Percentiles rank a stretch among this genome's conserved stretches.
Evolutionary conservation across 1,140 invertebrate species (phyloP).

Genomic region (Trissolcus basalis): DNA sequence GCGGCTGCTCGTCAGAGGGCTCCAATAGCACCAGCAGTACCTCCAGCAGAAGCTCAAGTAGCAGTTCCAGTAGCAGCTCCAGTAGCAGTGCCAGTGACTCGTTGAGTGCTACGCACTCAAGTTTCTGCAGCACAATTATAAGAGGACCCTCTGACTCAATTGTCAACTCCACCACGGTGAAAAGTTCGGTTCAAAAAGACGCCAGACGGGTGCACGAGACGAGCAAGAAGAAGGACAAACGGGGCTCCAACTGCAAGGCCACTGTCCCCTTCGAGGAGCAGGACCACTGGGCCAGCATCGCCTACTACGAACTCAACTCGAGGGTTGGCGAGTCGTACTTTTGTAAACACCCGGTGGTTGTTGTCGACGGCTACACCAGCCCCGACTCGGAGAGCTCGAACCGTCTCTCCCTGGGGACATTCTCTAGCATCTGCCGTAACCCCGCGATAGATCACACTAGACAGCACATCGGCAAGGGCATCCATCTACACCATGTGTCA

Average conservation of each 20-base stretch:
- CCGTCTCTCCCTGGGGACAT: slow-evolving; percentile 93
- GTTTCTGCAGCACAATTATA: neutral
- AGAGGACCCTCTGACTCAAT: too few species aligned
- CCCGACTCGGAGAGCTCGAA: slow-evolving; percentile 91
- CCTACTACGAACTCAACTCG: slow-evolving; percentile 96
- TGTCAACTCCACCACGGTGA: too few species aligned
- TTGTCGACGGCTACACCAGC: slow-evolving; percentile 97
- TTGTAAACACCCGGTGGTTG: slow-evolving; percentile 90
- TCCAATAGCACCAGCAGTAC: neutral
- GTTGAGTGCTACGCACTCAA: neutral
- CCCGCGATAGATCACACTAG: slow-evolving; percentile 97
- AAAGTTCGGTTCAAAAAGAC: slow-evolving; percentile 73
- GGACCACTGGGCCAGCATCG: slow-evolving; percentile 94
- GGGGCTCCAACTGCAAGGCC: slow-evolving; percentile 79
- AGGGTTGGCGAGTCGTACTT: slow-evolving; percentile 96
- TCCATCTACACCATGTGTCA: slow-evolving; percentile 97
- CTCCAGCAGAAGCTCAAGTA: neutral
- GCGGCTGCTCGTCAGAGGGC: slow-evolving; percentile 3
- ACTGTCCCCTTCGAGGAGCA: slow-evolving; percentile 90
- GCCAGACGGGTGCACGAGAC: too few species aligned
- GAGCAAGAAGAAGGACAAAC: neutral
- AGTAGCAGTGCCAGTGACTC: neutral
- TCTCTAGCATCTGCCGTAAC: slow-evolving; percentile 97
- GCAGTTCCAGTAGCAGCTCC: slow-evolving; percentile 3
- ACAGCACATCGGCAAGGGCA: slow-evolving; percentile 96